phyloP scores from a whole-genome alignment of 2,113 vertebrate species.

The Leuciscus idus region DNA sequence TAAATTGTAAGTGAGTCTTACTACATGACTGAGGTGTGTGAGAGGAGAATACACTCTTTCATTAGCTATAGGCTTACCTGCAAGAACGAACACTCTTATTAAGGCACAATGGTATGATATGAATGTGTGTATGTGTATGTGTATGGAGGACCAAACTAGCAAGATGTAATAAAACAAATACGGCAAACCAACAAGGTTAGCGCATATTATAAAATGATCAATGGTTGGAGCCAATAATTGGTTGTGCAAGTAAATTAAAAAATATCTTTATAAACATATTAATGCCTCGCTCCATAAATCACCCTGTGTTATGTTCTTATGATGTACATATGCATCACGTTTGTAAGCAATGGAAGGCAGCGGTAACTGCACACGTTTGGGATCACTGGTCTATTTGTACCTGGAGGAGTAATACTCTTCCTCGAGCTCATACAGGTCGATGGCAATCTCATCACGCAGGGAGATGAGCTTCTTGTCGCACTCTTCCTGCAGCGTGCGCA shows the following conservation, averaged over 20 bases:
- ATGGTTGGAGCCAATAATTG: neutral
- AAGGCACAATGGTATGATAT: constrained; percentile 23
- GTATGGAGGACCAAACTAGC: neutral
- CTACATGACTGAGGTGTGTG: neutral
- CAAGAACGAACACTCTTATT: neutral
- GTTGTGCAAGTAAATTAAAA: constrained; percentile 1
- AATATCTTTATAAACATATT: neutral
- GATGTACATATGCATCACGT: neutral
- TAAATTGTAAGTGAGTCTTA: neutral
- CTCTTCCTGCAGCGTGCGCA: constrained; percentile 89
- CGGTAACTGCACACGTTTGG: constrained; percentile 35
- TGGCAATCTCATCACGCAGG: constrained; percentile 92
- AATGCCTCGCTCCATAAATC: neutral
- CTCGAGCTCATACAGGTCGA: constrained; percentile 99
- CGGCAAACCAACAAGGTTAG: neutral
- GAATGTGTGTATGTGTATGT: neutral
- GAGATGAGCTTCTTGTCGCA: constrained; percentile 94
- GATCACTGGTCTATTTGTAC: constrained; percentile 88
- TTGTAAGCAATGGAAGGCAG: constrained; percentile 8
- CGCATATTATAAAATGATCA: neutral
- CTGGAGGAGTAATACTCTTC: constrained; percentile 99
- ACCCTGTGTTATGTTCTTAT: neutral
- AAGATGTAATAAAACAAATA: neutral
- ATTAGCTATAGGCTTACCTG: neutral
- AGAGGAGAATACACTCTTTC: neutral